phyloP scores from a whole-genome alignment of 2,888 invertebrate species.

The Rotaria sp. region DNA sequence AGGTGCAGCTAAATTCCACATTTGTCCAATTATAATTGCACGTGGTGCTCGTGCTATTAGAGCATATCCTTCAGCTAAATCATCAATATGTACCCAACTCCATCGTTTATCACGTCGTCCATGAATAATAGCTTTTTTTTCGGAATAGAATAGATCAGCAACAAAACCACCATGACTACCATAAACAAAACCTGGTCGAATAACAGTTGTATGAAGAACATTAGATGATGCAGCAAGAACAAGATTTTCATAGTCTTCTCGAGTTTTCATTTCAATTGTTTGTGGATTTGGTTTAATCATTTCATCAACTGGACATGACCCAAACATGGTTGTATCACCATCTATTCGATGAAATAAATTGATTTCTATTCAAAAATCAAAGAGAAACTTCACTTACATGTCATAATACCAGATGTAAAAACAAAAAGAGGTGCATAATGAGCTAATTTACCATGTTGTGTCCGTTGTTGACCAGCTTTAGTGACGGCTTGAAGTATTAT shows the following conservation, averaged over 20 bases:
- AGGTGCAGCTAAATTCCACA: not conserved
- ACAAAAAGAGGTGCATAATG: not conserved
- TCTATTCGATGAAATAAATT: too few species aligned
- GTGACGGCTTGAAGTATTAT: not conserved
- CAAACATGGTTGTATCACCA: too few species aligned
- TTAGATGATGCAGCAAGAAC: not conserved
- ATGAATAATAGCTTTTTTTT: not conserved
- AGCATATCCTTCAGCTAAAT: not conserved
- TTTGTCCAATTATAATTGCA: not conserved
- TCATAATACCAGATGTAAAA: not conserved
- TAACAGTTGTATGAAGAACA: not conserved
- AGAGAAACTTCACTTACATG: not conserved
- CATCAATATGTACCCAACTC: slow-evolving; percentile 2
- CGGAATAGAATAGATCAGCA: not conserved
- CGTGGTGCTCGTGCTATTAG: not conserved
- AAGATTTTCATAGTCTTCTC: not conserved
- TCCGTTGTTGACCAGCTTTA: not conserved
- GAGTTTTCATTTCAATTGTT: not conserved
- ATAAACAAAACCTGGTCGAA: not conserved
- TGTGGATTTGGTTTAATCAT: not conserved
- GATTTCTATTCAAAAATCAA: too few species aligned
- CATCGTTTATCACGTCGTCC: not conserved
- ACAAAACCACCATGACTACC: not conserved
- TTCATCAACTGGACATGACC: not conserved
- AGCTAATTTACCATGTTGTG: not conserved